Percentiles rank a stretch among this genome's conserved stretches.
These are phyloP conservation scores for Caenorhabditis parvicauda DNA, from an alignment of 2,888 invertebrate genomes.

Conservation along the genomic window DNA sequence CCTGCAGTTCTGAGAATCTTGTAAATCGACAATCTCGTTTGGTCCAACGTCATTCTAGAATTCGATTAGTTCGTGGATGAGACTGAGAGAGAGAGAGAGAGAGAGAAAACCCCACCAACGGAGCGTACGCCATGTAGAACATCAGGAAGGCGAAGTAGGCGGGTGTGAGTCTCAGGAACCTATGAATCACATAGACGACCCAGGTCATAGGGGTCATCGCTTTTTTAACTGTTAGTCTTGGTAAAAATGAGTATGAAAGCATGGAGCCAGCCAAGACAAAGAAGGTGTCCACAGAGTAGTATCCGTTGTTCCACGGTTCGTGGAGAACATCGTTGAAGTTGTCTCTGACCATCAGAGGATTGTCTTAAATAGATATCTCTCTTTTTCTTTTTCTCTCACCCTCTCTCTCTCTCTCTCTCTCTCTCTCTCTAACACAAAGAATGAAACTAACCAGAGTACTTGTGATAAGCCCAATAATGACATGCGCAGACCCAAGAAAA, in stretches of 20 bases:
- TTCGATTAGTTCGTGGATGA: not conserved
- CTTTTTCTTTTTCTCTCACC: no score
- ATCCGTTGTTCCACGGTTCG: constrained; percentile 39
- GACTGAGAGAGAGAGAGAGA: not conserved
- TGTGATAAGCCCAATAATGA: constrained; percentile 21
- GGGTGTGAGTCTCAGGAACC: constrained; percentile 27
- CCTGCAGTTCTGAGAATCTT: constrained; percentile 21
- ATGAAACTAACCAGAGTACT: constrained; percentile 2
- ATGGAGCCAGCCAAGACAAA: constrained; percentile 41
- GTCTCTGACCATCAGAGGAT: constrained; percentile 21
- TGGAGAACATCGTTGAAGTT: constrained; percentile 21
- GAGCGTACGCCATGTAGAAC: constrained; percentile 24
- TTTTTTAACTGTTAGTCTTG: constrained; percentile 9
- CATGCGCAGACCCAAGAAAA: constrained; percentile 44
- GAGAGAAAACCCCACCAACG: constrained; percentile 4
- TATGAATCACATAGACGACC: constrained; percentile 27
- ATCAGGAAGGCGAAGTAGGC: constrained; percentile 20
- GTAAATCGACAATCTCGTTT: constrained; percentile 9
- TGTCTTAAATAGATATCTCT: constrained; percentile 9
- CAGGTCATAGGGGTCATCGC: constrained; percentile 14
- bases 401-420: no score
- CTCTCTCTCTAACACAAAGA: no score
- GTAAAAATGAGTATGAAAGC: constrained; percentile 25
- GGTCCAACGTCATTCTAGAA: constrained; percentile 20
- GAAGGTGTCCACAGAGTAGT: constrained; percentile 47